Percentiles rank a stretch among this genome's conserved stretches.
phyloP scores from a whole-genome alignment of 2,797 vertebrate species.

The Typhlichthys eigenmanni region DNA sequence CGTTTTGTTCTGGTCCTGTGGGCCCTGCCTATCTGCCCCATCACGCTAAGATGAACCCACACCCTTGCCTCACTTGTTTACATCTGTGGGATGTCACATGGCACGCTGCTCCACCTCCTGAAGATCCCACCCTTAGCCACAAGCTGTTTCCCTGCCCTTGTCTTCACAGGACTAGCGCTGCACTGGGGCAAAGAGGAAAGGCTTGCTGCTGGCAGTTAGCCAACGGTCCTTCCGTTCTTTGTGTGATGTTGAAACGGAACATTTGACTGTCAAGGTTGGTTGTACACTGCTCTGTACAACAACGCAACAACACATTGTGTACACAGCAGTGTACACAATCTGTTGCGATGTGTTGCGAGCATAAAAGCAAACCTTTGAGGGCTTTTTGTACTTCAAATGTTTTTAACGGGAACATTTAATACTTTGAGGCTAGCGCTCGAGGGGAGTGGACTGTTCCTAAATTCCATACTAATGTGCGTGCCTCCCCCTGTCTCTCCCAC shows the following conservation, averaged over 20 bases:
- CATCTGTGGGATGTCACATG: conserved; percentile 53
- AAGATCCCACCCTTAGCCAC: conserved; percentile 49
- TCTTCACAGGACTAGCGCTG: conserved; percentile 1
- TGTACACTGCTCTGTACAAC: background rate
- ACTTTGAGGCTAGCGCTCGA: conserved; percentile 32
- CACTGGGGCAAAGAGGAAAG: conserved; percentile 2
- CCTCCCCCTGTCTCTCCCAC: conserved; percentile 14
- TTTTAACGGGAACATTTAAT: conserved; percentile 56
- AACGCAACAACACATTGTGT: too few species aligned
- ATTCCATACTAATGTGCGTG: conserved; percentile 37
- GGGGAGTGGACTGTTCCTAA: conserved; percentile 30
- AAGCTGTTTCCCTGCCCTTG: conserved; percentile 51
- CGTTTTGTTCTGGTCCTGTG: conserved; percentile 10
- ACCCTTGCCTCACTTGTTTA: conserved; percentile 53
- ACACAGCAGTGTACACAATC: background rate
- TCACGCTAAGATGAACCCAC: conserved; percentile 22
- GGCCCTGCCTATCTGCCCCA: conserved; percentile 31
- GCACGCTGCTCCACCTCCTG: conserved; percentile 21
- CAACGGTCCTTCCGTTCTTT: background rate
- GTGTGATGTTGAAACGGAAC: background rate
- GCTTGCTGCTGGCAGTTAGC: too few species aligned
- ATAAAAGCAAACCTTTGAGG: conserved; percentile 31
- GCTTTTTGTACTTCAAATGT: conserved; percentile 42
- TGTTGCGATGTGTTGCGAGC: conserved; percentile 9
- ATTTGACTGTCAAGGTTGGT: background rate